These are phyloP conservation scores for Rhincodon typus DNA, from an alignment of 2,797 vertebrate genomes.

Conservation along the genomic window DNA sequence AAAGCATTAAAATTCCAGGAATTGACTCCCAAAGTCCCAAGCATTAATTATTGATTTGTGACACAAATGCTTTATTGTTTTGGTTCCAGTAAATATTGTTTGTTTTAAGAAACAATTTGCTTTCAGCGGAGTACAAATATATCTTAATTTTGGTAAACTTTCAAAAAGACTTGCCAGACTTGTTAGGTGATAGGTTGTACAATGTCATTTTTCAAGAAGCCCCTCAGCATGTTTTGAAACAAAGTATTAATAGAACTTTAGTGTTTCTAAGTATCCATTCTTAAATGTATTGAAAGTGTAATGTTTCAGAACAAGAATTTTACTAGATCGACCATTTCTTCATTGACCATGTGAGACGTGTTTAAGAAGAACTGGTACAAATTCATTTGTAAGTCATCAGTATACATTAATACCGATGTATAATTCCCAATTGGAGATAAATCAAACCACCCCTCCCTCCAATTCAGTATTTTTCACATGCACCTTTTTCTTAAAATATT, in stretches of 20 bases:
- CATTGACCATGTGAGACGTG: neutral
- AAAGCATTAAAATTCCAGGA: neutral
- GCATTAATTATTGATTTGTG: neutral
- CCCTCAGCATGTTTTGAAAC: neutral
- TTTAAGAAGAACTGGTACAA: neutral
- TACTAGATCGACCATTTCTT: neutral
- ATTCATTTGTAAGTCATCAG: neutral
- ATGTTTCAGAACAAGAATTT: neutral
- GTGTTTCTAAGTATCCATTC: neutral
- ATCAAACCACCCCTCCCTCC: neutral
- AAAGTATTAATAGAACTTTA: neutral
- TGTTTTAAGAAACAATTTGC: neutral
- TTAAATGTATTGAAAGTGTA: neutral
- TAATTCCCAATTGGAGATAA: neutral
- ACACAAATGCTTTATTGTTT: neutral
- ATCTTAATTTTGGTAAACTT: neutral
- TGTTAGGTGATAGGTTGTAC: neutral
- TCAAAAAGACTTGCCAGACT: neutral
- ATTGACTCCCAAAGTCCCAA: neutral
- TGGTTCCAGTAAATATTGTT: neutral
- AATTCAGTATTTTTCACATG: neutral
- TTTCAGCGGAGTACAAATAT: neutral
- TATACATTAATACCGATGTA: neutral
- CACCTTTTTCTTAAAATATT: neutral
- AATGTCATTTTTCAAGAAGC: neutral